phyloP scores from a whole-genome alignment of 2,797 vertebrate genomes.

The Poeciliopsis presidionis region DNA sequence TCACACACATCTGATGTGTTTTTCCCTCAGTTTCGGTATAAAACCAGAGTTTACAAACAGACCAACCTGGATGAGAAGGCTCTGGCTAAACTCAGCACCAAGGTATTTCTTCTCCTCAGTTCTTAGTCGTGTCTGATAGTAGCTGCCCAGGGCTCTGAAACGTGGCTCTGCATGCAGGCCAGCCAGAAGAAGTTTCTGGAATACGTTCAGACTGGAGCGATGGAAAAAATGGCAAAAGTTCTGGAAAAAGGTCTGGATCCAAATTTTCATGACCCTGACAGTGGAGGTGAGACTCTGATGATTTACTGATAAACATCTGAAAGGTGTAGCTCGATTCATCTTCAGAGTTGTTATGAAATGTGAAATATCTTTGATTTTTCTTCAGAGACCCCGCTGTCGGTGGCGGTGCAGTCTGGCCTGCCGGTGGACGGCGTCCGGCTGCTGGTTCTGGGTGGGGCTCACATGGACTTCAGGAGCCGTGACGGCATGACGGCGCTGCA shows the following conservation, averaged over 20 bases:
- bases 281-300: constrained; percentile 82
- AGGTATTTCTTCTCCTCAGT: constrained; percentile 75
- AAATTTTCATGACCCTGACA: constrained; percentile 92
- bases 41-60: constrained; percentile 95
- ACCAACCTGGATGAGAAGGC: constrained; percentile 94
- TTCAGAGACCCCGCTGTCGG: constrained; percentile 87
- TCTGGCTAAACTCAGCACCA: constrained; percentile 90
- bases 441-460: constrained; percentile 88
- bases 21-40: constrained; percentile 89
- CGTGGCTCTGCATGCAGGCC: constrained; percentile 74
- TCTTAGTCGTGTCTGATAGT: background rate
- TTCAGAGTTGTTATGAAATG: background rate
- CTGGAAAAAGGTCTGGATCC: constrained; percentile 93
- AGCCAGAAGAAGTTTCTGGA: constrained; percentile 93
- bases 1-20: constrained; percentile 22
- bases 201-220: constrained; percentile 85
- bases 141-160: background rate
- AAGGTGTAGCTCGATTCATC: background rate
- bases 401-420: constrained; percentile 85
- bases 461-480: constrained; percentile 89
- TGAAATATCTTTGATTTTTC: background rate
- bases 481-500: constrained; percentile 89
- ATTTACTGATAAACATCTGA: background rate
- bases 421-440: constrained; percentile 85
- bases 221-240: constrained; percentile 88